Conservation (phyloP, 2,888 invertebrate genomes). For the Caenorhabditis sp. region DNA sequence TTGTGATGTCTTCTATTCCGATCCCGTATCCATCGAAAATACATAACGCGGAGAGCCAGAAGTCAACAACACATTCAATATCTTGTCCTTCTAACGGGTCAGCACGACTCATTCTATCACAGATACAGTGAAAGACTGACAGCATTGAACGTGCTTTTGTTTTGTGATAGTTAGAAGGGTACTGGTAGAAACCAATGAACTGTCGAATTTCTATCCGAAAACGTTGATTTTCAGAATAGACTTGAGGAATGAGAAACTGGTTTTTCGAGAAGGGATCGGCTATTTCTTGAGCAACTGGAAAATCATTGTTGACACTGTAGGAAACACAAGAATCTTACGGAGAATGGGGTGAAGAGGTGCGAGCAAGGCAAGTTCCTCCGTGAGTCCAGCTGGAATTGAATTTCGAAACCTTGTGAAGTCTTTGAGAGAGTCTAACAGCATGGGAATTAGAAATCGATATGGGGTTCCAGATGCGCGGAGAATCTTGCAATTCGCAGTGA, state of each 20-base stretch:
- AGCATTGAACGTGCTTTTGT: conserved; percentile 10
- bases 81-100: conserved; percentile 3
- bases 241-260: conserved; percentile 1
- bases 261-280: no score
- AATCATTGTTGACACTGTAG: no score
- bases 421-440: neutral
- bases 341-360: conserved; percentile 30
- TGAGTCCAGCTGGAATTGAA: neutral
- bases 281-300: conserved; percentile 13
- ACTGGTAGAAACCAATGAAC: conserved; percentile 13
- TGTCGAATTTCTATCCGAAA: conserved; percentile 24
- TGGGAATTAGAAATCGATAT: neutral
- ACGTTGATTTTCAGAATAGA: neutral
- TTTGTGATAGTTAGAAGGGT: neutral
- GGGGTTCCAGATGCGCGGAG: conserved; percentile 30
- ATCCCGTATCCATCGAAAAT: conserved; percentile 27
- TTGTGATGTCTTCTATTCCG: neutral
- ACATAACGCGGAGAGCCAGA: conserved; percentile 39
- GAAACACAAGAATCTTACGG: neutral
- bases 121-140: conserved; percentile 11
- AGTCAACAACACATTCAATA: conserved; percentile 31
- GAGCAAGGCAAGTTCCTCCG: conserved; percentile 4
- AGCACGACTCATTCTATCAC: neutral
- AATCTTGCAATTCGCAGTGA: conserved; percentile 23
- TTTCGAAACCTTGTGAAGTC: neutral